Evolutionary conservation across 1,140 invertebrate genomes (phyloP).

Genomic region (Sminthurinus signatus): DNA sequence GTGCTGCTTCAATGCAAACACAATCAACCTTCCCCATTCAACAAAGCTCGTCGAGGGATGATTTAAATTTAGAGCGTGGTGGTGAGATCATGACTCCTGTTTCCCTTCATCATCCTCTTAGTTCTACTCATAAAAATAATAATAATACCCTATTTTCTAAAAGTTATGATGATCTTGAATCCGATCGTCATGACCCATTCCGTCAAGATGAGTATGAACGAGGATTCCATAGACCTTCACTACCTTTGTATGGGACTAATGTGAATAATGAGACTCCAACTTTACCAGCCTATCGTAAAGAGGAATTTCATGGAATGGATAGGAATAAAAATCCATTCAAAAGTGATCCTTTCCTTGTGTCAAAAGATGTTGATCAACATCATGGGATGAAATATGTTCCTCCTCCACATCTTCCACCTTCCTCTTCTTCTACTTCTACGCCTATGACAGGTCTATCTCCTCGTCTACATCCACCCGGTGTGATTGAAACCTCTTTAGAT

Average conservation of each 20-base stretch:
- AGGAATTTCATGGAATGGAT: too few species aligned
- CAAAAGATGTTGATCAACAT: not conserved
- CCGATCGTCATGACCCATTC: conserved; percentile 10
- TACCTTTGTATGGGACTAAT: conserved; percentile 6
- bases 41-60: conserved; percentile 18
- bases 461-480: not conserved
- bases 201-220: too few species aligned
- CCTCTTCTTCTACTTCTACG: too few species aligned
- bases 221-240: conserved; percentile 17
- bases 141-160: conserved; percentile 12
- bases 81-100: conserved; percentile 14
- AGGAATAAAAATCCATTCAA: conserved; percentile 2
- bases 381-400: too few species aligned
- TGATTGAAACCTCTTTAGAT: conserved; percentile 40
- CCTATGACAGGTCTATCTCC: too few species aligned
- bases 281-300: not conserved
- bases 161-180: conserved; percentile 26
- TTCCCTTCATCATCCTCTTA: conserved; percentile 20
- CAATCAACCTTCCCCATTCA: conserved; percentile 30
- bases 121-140: not conserved
- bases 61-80: conserved; percentile 11
- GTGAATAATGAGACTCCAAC: not conserved
- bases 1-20: conserved; percentile 33
- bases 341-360: conserved; percentile 8
- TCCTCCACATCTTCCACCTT: too few species aligned